Percentiles rank a stretch among this genome's conserved stretches.
Conservation (phyloP, 2,113 vertebrate species). For the Noctilio leporinus region DNA sequence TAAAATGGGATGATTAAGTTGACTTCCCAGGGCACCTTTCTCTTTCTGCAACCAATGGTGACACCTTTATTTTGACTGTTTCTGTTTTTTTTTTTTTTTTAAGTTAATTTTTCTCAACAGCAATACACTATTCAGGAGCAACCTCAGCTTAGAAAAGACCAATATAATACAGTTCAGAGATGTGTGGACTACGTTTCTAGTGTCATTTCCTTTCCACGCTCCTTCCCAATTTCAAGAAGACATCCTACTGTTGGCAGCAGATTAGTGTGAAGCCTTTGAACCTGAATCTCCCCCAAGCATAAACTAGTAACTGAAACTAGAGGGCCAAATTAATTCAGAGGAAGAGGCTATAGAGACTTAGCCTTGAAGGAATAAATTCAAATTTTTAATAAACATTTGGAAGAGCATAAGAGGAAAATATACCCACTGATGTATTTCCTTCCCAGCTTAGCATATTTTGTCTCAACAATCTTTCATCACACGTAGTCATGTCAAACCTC, state of each 20-base stretch:
- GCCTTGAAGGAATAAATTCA: neutral
- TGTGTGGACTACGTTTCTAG: neutral
- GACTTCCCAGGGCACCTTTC: neutral
- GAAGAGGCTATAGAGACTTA: neutral
- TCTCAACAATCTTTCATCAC: neutral
- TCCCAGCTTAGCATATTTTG: neutral
- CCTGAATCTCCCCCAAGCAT: neutral
- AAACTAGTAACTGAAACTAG: neutral
- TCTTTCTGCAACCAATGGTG: neutral
- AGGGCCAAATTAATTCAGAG: neutral
- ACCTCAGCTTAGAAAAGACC: neutral
- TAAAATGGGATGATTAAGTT: neutral
- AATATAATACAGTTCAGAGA: neutral
- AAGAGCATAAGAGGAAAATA: neutral
- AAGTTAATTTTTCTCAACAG: neutral
- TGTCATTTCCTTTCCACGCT: neutral
- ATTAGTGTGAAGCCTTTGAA: constrained; percentile 13
- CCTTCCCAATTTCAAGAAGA: neutral
- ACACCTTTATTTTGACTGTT: neutral
- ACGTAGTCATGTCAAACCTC: neutral
- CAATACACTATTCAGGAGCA: neutral
- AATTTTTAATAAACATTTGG: constrained; percentile 20
- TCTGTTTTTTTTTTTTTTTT: neutral
- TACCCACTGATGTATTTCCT: neutral
- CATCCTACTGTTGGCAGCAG: neutral